Percentiles rank a stretch among this genome's conserved stretches.
phyloP scores from a whole-genome alignment of 2,888 invertebrate genomes.

The Spodoptera exigua region DNA sequence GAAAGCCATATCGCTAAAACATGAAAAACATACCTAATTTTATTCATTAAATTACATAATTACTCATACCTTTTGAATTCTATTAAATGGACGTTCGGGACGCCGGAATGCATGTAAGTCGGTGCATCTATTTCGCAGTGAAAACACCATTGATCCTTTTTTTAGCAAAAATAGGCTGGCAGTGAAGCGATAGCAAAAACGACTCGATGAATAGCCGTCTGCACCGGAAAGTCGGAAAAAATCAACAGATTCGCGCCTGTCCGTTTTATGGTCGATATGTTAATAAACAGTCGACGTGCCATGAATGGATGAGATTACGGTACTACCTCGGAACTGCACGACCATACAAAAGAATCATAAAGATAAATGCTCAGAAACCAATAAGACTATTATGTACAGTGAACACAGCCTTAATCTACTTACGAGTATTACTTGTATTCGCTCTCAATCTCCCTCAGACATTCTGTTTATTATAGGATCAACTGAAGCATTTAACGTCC shows the following conservation, averaged over 20 bases:
- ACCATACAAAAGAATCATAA: constrained; percentile 60
- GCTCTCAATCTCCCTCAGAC: constrained; percentile 31
- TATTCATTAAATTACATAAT: constrained; percentile 17
- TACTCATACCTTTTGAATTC: constrained; percentile 28
- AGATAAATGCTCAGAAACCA: constrained; percentile 49
- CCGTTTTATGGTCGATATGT: constrained; percentile 84
- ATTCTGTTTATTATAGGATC: constrained; percentile 34
- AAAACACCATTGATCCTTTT: constrained; percentile 63
- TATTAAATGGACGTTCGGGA: constrained; percentile 44
- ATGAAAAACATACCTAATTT: neutral
- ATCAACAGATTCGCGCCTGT: constrained; percentile 76
- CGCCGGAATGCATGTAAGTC: constrained; percentile 46
- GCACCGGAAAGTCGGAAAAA: constrained; percentile 79
- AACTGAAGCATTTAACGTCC: constrained; percentile 45
- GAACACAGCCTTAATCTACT: constrained; percentile 28
- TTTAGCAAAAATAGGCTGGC: constrained; percentile 64
- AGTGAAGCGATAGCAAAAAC: constrained; percentile 70
- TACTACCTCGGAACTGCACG: constrained; percentile 50
- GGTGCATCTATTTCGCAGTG: constrained; percentile 57
- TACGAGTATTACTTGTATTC: constrained; percentile 29
- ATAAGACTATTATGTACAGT: constrained; percentile 38
- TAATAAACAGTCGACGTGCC: constrained; percentile 85
- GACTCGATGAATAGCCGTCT: constrained; percentile 75
- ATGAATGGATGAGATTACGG: constrained; percentile 77
- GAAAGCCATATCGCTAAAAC: neutral